Conservation (phyloP, 2,888 invertebrate genomes). For the Agonopterix heracliana region DNA sequence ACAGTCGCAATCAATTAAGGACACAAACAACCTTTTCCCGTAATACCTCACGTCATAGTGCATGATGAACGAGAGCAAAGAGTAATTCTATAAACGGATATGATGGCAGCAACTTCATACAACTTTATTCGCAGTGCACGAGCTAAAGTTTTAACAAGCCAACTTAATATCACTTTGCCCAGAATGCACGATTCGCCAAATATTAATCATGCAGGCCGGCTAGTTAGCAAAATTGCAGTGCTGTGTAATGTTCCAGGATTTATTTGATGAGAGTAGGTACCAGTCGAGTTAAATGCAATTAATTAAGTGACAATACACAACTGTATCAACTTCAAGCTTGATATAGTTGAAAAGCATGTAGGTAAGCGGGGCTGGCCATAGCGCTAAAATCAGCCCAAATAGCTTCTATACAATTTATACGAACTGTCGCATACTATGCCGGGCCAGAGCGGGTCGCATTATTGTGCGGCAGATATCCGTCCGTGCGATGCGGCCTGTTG, state of each 20-base stretch:
- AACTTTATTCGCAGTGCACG: constrained; percentile 59
- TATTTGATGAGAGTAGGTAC: neutral
- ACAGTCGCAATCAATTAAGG: constrained; percentile 27
- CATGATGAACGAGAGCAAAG: constrained; percentile 35
- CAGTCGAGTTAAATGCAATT: no score
- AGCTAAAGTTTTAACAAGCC: constrained; percentile 74
- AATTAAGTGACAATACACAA: no score
- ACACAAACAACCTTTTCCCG: constrained; percentile 26
- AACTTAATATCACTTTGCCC: constrained; percentile 74
- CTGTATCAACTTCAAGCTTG: no score
- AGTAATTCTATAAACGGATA: constrained; percentile 51
- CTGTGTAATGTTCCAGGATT: constrained; percentile 30
- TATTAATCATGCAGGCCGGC: constrained; percentile 72
- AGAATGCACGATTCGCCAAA: constrained; percentile 68
- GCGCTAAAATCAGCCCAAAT: no score
- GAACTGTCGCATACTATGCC: no score
- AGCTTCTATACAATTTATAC: no score
- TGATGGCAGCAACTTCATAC: constrained; percentile 46
- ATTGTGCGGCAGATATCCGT: no score
- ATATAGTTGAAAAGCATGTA: no score
- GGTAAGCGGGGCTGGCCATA: no score
- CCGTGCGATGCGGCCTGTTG: no score
- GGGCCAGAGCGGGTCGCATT: no score
- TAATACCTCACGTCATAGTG: constrained; percentile 24
- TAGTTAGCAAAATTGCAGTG: constrained; percentile 67